These are phyloP conservation scores for Apostichopus leukothele DNA, from an alignment of 53 echinoderm and acorn worm species.

Conservation along the genomic window DNA sequence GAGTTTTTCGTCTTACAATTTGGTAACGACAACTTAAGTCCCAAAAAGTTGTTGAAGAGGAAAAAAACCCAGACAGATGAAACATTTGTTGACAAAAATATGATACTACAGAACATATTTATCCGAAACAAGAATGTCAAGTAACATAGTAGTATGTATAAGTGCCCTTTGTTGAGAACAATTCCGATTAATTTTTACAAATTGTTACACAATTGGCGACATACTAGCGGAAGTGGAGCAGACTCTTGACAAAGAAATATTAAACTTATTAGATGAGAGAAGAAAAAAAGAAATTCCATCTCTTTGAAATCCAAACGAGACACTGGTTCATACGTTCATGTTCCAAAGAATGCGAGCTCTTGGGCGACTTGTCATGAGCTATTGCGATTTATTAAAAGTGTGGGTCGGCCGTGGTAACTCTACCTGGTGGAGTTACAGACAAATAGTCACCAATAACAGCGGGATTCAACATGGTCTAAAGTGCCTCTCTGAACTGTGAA, in stretches of 20 bases:
- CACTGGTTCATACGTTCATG: background rate
- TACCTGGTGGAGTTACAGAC: slow-evolving; percentile 26
- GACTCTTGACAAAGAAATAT: background rate
- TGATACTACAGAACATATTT: background rate
- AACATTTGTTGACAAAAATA: background rate
- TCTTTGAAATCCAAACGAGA: background rate
- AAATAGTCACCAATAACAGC: slow-evolving; percentile 18
- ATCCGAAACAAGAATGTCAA: background rate
- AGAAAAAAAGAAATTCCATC: too few relatives aligned
- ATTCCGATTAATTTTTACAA: too few relatives aligned
- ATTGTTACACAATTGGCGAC: too few relatives aligned
- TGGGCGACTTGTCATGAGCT: background rate
- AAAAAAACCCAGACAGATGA: background rate
- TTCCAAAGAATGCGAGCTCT: background rate
- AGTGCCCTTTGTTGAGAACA: background rate
- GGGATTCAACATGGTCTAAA: background rate
- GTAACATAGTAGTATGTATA: background rate
- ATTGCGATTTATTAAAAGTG: slow-evolving; percentile 21
- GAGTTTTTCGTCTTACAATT: background rate
- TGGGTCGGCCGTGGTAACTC: slow-evolving; percentile 14
- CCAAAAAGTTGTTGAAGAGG: background rate
- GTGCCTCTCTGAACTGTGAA: slow-evolving; percentile 24
- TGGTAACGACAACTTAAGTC: background rate
- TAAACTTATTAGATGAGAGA: background rate
- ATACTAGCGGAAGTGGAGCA: background rate